Evolutionary conservation across 2,797 vertebrate genomes (phyloP).

Genomic region (Vireo griseus): DNA sequence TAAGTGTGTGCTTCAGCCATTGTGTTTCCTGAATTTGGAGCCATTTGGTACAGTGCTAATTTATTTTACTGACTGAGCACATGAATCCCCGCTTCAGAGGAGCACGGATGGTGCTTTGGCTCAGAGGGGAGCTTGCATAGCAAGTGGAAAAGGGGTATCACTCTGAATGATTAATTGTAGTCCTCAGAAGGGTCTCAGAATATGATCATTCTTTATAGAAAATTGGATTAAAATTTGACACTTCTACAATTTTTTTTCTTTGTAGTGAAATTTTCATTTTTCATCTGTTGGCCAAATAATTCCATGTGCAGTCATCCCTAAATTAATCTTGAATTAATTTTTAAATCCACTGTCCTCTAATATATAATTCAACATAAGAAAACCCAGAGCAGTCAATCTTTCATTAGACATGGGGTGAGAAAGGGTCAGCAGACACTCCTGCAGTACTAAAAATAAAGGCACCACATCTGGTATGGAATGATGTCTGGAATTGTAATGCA

Average conservation of each 20-base stretch:
- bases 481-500: slow-evolving; percentile 84
- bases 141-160: slow-evolving; percentile 36
- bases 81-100: slow-evolving; percentile 21
- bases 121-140: slow-evolving; percentile 46
- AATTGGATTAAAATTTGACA: slow-evolving; percentile 73
- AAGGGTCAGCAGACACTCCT: slow-evolving; percentile 81
- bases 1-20: slow-evolving; percentile 35
- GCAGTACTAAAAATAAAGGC: slow-evolving; percentile 77
- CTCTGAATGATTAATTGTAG: slow-evolving; percentile 68
- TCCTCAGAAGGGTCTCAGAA: slow-evolving; percentile 58
- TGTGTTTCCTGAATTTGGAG: slow-evolving; percentile 51
- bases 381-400: slow-evolving; percentile 80
- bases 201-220: slow-evolving; percentile 70
- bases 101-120: slow-evolving; percentile 6
- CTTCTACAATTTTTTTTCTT: slow-evolving; percentile 65
- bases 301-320: slow-evolving; percentile 60
- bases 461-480: slow-evolving; percentile 81
- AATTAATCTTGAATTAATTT: slow-evolving; percentile 79
- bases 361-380: slow-evolving; percentile 75
- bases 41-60: slow-evolving; percentile 55
- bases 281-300: slow-evolving; percentile 69
- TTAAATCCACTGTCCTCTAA: slow-evolving; percentile 69
- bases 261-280: slow-evolving; percentile 72
- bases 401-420: slow-evolving; percentile 83
- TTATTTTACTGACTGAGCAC: slow-evolving; percentile 52